A percentile compares a stretch with the other conserved stretches of the same genome.
Conservation (phyloP, 2,113 vertebrate genomes). For the Machaerirhynchus nigripectus region DNA sequence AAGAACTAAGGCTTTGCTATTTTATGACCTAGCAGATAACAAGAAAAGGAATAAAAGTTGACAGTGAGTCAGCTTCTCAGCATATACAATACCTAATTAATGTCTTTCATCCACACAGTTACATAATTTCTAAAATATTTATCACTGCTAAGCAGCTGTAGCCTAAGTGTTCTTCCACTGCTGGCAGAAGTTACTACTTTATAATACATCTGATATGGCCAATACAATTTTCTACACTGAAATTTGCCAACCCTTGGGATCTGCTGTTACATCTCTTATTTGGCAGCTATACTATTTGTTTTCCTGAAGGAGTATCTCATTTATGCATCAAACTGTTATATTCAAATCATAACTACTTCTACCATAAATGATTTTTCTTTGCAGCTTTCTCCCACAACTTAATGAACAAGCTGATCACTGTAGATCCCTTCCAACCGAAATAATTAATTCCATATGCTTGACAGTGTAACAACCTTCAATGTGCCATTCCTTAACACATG, state of each 20-base stretch:
- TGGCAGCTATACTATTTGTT: not conserved
- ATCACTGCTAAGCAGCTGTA: not conserved
- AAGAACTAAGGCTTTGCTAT: not conserved
- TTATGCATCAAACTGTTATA: not conserved
- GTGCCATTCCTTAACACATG: not conserved
- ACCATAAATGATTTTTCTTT: not conserved
- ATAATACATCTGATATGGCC: not conserved
- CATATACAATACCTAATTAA: not conserved
- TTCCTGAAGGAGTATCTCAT: not conserved
- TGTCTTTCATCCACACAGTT: not conserved
- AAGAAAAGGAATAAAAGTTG: not conserved
- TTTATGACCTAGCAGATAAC: not conserved
- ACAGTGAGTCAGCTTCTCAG: not conserved
- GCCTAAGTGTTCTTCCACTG: not conserved
- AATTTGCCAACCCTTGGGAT: not conserved
- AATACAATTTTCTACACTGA: not conserved
- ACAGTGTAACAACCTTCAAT: not conserved
- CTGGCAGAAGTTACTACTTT: not conserved
- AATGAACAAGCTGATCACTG: not conserved
- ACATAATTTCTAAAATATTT: not conserved
- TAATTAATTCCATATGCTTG: not conserved
- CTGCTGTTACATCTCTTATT: not conserved
- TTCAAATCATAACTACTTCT: not conserved
- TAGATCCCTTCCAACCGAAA: not conserved
- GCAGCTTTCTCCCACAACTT: not conserved